Conservation (phyloP, 2,797 vertebrate species). For the Todus mexicanus region DNA sequence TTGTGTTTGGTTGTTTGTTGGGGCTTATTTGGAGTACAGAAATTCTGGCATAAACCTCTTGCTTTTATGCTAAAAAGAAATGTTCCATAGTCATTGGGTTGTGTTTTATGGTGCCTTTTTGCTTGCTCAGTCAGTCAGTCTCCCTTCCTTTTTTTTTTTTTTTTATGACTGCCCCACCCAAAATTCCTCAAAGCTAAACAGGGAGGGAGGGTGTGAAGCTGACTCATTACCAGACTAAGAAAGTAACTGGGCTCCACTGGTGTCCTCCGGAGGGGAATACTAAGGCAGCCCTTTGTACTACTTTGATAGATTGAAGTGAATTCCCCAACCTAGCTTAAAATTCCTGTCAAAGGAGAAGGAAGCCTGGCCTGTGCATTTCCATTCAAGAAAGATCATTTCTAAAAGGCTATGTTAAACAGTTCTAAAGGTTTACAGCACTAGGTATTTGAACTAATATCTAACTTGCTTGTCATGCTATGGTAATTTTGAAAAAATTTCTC, state of each 20-base stretch:
- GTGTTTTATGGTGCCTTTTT: neutral
- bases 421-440: neutral
- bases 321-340: neutral
- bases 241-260: neutral
- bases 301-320: neutral
- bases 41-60: neutral
- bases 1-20: no score
- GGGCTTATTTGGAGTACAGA: neutral
- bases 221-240: neutral
- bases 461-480: neutral
- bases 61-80: neutral
- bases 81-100: neutral
- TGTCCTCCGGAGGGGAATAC: neutral
- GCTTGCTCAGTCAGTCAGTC: neutral
- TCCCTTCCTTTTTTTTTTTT: neutral
- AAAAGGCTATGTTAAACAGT: neutral
- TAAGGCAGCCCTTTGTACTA: neutral
- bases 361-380: neutral
- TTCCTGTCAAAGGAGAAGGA: neutral
- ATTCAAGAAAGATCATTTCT: neutral
- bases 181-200: constrained; percentile 20
- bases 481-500: neutral
- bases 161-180: neutral
- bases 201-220: neutral
- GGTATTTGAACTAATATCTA: neutral